A percentile compares a stretch with the other conserved stretches of the same genome.
phyloP scores from a whole-genome alignment of 2,797 vertebrate species.

The Tokudaia muenninki region DNA sequence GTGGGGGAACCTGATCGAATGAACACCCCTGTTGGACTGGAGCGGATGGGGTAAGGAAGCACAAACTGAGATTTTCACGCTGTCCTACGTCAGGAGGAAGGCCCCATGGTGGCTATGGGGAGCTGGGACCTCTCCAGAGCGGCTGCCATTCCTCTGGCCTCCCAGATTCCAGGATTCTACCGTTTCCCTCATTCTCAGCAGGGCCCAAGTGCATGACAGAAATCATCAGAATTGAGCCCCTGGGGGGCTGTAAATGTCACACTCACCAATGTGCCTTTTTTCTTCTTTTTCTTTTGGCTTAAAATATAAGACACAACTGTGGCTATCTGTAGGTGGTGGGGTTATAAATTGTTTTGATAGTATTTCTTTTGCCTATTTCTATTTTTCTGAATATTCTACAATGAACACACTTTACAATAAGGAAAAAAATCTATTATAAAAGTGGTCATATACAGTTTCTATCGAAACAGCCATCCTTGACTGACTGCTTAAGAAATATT shows the following conservation, averaged over 20 bases:
- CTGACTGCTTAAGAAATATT: constrained; percentile 22
- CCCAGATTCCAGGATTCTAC: background rate
- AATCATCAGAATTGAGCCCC: background rate
- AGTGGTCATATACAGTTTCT: background rate
- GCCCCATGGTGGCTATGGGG: fast-evolving
- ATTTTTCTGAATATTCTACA: constrained; percentile 67
- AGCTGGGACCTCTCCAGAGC: background rate
- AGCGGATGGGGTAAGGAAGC: background rate
- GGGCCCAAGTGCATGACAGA: background rate
- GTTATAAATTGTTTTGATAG: constrained; percentile 53
- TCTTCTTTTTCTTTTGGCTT: background rate
- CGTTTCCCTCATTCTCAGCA: background rate
- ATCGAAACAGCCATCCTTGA: constrained; percentile 48
- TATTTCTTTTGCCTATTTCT: constrained; percentile 6
- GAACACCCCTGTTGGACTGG: too few species aligned
- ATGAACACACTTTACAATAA: constrained; percentile 59
- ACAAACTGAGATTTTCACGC: background rate
- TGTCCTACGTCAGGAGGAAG: background rate
- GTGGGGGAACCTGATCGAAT: background rate
- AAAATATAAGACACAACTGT: constrained; percentile 44
- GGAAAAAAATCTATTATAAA: constrained; percentile 53
- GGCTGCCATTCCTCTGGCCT: background rate
- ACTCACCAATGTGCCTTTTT: constrained; percentile 17
- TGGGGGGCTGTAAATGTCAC: constrained; percentile 9
- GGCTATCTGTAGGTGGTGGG: background rate